Conservation (phyloP, 2,797 vertebrate genomes). For the Amblyopsis hoosieri region DNA sequence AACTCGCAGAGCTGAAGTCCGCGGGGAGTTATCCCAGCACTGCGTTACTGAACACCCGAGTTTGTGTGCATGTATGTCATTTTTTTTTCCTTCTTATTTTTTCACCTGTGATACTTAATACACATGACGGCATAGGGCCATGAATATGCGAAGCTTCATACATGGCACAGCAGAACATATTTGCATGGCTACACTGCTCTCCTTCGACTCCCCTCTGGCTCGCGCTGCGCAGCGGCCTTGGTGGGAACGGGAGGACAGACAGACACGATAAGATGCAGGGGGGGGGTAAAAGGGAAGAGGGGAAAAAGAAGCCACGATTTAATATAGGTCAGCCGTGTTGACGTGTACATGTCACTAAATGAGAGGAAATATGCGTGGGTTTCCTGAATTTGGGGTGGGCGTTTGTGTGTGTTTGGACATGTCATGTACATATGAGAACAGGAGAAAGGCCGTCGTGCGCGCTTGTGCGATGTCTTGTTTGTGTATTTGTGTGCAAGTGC, state of each 20-base stretch:
- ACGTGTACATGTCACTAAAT: slow-evolving; percentile 37
- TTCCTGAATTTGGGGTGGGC: slow-evolving; percentile 49
- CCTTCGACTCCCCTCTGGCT: slow-evolving; percentile 33
- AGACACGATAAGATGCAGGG: slow-evolving; percentile 13
- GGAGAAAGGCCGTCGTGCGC: neutral
- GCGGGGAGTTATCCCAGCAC: slow-evolving; percentile 57
- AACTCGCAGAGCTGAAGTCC: slow-evolving; percentile 55
- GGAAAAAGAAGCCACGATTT: slow-evolving; percentile 16
- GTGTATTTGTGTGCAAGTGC: slow-evolving; percentile 36
- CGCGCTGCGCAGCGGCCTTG: slow-evolving; percentile 22
- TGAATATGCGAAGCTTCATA: slow-evolving; percentile 47
- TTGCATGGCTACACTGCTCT: slow-evolving; percentile 57
- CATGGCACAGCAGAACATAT: slow-evolving; percentile 51
- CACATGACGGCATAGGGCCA: slow-evolving; percentile 60
- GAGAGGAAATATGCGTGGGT: slow-evolving; percentile 56
- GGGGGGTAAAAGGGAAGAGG: slow-evolving; percentile 20
- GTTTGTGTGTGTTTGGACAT: slow-evolving; percentile 60
- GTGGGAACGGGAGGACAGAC: slow-evolving; percentile 34
- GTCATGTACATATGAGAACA: slow-evolving; percentile 47
- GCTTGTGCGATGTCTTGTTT: neutral
- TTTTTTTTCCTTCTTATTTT: slow-evolving; percentile 29
- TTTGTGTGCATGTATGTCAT: slow-evolving; percentile 9
- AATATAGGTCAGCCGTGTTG: slow-evolving; percentile 23
- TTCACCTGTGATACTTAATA: slow-evolving; percentile 65
- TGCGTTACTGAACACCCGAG: slow-evolving; percentile 45